Evolutionary conservation across 2,113 vertebrate genomes (phyloP), one percentile per base, ranked within the genome.

Genomic region (Pomatorhinus ruficollis): DNA sequence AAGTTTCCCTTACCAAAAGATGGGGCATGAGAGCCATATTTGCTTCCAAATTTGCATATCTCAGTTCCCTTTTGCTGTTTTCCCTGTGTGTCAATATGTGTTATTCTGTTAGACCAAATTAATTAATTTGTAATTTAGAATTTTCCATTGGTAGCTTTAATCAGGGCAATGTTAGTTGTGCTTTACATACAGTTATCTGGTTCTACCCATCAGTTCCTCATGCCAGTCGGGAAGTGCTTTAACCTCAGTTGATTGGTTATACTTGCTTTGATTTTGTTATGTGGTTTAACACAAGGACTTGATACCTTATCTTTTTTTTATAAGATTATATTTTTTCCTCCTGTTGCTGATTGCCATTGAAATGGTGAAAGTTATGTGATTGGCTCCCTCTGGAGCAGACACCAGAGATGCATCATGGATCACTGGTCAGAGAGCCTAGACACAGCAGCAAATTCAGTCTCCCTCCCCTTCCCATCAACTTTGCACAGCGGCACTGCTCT

Each of bases 321-420:
- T 60, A 93, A 92, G 80, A 93, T 78, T 89, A 9, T 79, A 57
- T 95, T 93, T 95, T 95, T 97, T 63, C 30, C 39, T 82, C 70
- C 80, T 85, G 66, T 74, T 93, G 37, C 91, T 97, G 95, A 97
- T 95, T 97, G 95, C 90, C 70, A 87, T 66, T 93, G 95, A 87
- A 94, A 95, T 79, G 75, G 94, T 85, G 91, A 70, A 78, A 85
- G 97, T 91, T 93, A 72, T 11, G 66, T 96, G 96, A 95, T 87
- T 95, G 93, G 94, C 96, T 96, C 84, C 92, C 95, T 95, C 89
- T 87, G 93, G 91, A 97, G 96, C 54, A 7, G 94, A 85, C 85
- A 91, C 78, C 90, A 74, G 47, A 66, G 89, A 60, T 60, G 76
- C 90, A 95, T 96, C 95, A 82, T 82, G 95, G 96, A 89, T 93